A percentile compares a stretch with the other conserved stretches of the same genome.
Evolutionary conservation across 37 sponge, comb jelly and placozoan species (phyloP).

Genomic region (Haliclona indistincta): DNA sequence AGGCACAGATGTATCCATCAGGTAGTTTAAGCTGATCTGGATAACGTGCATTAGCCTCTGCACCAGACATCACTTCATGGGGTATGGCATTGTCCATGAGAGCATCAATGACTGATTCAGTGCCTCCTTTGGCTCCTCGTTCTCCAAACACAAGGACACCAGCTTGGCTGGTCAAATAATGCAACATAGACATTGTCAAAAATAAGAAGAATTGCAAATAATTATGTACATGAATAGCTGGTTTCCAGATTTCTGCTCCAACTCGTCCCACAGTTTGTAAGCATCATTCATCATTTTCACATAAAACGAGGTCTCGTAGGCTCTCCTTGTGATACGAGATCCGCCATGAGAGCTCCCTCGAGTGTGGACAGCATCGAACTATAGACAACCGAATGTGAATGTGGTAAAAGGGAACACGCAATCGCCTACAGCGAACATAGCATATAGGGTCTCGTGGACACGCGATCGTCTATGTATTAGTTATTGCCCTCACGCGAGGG

Average conservation of each 20-base stretch:
- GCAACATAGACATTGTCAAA: background rate
- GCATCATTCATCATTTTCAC: conserved; percentile 85
- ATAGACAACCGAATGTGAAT: no score
- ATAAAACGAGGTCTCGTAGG: conserved; percentile 53
- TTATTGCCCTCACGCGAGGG: no score
- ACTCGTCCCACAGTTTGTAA: conserved; percentile 62
- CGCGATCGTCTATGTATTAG: no score
- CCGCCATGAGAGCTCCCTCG: no score
- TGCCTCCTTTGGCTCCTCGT: background rate
- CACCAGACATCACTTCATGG: conserved; percentile 4
- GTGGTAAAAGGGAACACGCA: no score
- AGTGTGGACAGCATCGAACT: no score
- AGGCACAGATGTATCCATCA: conserved; percentile 10
- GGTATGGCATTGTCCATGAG: background rate
- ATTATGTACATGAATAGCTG: conserved; percentile 49
- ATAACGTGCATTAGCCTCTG: conserved; percentile 10
- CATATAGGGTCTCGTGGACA: no score
- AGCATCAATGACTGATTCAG: no score
- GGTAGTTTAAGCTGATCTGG: background rate
- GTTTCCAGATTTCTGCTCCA: conserved; percentile 68
- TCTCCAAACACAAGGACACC: conserved; percentile 70
- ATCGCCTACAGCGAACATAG: no score
- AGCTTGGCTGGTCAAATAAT: conserved; percentile 39
- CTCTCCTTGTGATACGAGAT: conserved; percentile 71
- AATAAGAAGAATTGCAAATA: background rate